These are phyloP conservation scores for Melipona beecheii DNA, from an alignment of 2,888 invertebrate species.

Conservation along the genomic window DNA sequence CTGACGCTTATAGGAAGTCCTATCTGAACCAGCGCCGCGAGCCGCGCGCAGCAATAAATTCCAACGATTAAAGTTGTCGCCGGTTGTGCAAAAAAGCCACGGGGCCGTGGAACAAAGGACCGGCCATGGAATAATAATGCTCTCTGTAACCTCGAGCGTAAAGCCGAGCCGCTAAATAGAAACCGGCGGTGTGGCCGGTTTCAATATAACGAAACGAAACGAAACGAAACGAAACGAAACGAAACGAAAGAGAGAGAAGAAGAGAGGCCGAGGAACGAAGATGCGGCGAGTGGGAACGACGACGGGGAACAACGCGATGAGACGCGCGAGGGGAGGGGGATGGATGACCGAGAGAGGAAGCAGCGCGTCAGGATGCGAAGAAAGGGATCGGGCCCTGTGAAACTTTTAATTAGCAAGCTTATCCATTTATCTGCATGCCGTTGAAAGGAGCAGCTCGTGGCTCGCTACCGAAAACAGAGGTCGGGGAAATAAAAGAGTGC, in stretches of 20 bases:
- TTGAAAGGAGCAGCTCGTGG: slow-evolving; percentile 70
- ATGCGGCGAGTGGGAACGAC: neutral
- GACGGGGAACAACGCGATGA: neutral
- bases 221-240: too few relatives aligned
- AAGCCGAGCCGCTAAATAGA: slow-evolving; percentile 18
- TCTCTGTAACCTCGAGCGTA: slow-evolving; percentile 28
- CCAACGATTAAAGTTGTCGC: slow-evolving; percentile 62
- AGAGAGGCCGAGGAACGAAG: neutral
- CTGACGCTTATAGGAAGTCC: slow-evolving; percentile 34
- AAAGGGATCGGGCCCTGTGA: slow-evolving; percentile 43
- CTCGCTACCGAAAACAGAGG: slow-evolving; percentile 44
- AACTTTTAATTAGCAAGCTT: slow-evolving; percentile 82
- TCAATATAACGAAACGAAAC: neutral
- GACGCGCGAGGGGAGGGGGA: neutral
- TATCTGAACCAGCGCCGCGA: neutral
- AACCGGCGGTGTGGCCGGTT: neutral
- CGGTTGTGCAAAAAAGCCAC: slow-evolving; percentile 27
- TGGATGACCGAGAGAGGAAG: slow-evolving; percentile 28
- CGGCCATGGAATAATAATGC: slow-evolving; percentile 38
- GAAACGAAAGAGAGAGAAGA: neutral
- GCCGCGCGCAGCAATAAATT: slow-evolving; percentile 60
- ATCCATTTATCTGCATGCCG: slow-evolving; percentile 76
- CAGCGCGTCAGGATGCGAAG: slow-evolving; percentile 9
- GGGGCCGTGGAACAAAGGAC: slow-evolving; percentile 37
- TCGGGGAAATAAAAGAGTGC: slow-evolving; percentile 54